Percentiles rank a stretch among this genome's conserved stretches.
phyloP scores from a whole-genome alignment of 1,140 invertebrate genomes.

The Philotrypesis tridentata region DNA sequence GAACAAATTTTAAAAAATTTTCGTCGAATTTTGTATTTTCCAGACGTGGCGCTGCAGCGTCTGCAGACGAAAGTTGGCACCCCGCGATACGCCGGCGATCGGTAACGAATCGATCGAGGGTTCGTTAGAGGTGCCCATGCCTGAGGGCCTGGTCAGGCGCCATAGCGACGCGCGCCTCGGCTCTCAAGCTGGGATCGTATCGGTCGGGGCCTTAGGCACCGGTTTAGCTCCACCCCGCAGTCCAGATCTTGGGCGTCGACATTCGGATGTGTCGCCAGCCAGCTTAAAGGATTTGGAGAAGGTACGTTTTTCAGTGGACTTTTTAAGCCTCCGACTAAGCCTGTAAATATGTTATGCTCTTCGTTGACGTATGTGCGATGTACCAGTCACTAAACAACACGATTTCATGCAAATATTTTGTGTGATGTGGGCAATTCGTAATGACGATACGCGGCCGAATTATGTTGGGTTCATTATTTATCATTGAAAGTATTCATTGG shows the following conservation, averaged over 20 bases:
- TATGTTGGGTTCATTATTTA: too few relatives aligned
- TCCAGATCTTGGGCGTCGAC: slow-evolving; percentile 81
- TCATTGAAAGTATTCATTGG: too few relatives aligned
- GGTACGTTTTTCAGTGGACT: slow-evolving; percentile 72
- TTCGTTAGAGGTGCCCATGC: slow-evolving; percentile 83
- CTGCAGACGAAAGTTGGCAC: slow-evolving; percentile 85
- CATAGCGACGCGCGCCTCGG: slow-evolving; percentile 87
- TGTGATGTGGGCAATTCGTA: too few relatives aligned
- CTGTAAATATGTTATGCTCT: background rate
- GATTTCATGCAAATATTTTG: background rate
- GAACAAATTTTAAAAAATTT: background rate
- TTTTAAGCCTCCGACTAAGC: background rate
- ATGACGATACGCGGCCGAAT: too few relatives aligned
- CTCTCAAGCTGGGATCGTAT: slow-evolving; percentile 66
- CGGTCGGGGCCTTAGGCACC: slow-evolving; percentile 67
- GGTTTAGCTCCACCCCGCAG: slow-evolving; percentile 84
- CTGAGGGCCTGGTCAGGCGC: slow-evolving; percentile 82
- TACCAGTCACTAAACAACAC: background rate
- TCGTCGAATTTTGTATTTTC: slow-evolving; percentile 36
- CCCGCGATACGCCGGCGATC: slow-evolving; percentile 79
- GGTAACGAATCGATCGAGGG: slow-evolving; percentile 86
- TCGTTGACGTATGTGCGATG: background rate
- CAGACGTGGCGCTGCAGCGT: slow-evolving; percentile 86
- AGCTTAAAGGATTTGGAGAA: slow-evolving; percentile 89
- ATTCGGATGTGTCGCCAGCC: slow-evolving; percentile 88